Evolutionary conservation across 1,140 invertebrate species (phyloP).

Genomic region (Penaeus indicus): DNA sequence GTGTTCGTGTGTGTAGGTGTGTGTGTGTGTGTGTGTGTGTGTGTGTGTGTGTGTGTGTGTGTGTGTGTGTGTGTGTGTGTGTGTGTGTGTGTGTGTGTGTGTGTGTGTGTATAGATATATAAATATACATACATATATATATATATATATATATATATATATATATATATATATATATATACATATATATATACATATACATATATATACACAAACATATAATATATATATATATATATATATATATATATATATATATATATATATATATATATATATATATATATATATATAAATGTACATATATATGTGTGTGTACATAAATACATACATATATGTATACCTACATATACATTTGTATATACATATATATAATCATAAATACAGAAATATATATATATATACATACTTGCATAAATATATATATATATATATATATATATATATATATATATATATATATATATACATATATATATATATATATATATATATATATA

Average conservation of each 20-base stretch:
- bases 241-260: too few relatives aligned
- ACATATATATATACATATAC: background rate
- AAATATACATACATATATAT: too few relatives aligned
- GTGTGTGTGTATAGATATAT: too few relatives aligned
- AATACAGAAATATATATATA: too few relatives aligned
- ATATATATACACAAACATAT: background rate
- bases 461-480: background rate
- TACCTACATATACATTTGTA: too few relatives aligned
- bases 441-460: background rate
- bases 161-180: slow-evolving; percentile 14
- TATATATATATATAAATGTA: too few relatives aligned
- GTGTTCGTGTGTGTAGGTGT: too few relatives aligned
- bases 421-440: background rate
- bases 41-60: slow-evolving; percentile 4
- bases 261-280: too few relatives aligned
- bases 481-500: background rate
- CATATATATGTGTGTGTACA: too few relatives aligned
- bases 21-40: slow-evolving; percentile 5
- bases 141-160: slow-evolving; percentile 14
- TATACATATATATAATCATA: background rate
- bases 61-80: background rate
- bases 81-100: slow-evolving; percentile 4
- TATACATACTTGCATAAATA: background rate
- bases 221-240: too few relatives aligned
- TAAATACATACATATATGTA: too few relatives aligned